Percentiles rank a stretch among this genome's conserved stretches.
phyloP scores from a whole-genome alignment of 2,888 invertebrate genomes.

The Heliconius hortense region DNA sequence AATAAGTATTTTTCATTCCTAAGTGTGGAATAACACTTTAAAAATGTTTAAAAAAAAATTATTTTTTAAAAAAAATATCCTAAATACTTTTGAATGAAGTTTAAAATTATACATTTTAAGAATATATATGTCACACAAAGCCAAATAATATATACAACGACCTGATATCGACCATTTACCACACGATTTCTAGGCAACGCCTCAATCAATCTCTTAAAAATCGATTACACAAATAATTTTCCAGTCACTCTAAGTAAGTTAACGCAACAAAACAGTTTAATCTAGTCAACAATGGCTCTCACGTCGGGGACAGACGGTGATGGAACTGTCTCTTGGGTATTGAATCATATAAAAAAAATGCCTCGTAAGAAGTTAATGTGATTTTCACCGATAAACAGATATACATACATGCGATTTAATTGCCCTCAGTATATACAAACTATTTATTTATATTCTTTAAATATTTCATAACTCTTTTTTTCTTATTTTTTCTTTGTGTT shows the following conservation, averaged over 20 bases:
- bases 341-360: constrained; percentile 38
- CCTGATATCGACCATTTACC: not conserved
- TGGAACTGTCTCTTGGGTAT: constrained; percentile 60
- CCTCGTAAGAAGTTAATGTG: constrained; percentile 37
- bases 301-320: constrained; percentile 54
- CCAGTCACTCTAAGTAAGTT: constrained; percentile 57
- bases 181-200: not conserved
- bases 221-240: constrained; percentile 42
- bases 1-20: too few species aligned
- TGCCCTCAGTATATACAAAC: not conserved
- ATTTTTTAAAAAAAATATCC: too few species aligned
- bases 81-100: too few species aligned
- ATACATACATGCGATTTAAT: not conserved
- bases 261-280: constrained; percentile 62
- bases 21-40: too few species aligned
- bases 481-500: too few species aligned
- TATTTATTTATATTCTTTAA: not conserved
- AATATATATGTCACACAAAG: too few species aligned
- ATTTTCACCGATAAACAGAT: constrained; percentile 28
- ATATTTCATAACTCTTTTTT: too few species aligned
- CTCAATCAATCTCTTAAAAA: constrained; percentile 39
- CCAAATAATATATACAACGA: too few species aligned
- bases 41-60: too few species aligned
- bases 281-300: constrained; percentile 54
- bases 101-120: too few species aligned